Base-by-base conservation (phyloP, 2,888 invertebrate genomes). In the Aleiodes leptofemur region DNA sequence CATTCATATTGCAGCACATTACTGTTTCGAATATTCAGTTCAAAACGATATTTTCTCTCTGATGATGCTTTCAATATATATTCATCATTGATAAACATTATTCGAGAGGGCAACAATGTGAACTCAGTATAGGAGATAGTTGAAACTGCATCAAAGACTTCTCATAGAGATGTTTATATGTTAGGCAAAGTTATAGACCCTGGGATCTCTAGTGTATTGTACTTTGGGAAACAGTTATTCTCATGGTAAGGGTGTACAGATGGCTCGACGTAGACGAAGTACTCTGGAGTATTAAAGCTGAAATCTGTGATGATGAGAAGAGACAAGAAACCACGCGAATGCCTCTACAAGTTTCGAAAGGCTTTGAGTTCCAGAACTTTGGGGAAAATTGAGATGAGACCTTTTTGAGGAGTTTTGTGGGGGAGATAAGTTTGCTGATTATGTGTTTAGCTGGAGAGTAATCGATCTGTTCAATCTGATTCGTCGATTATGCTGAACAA, bases 251-350 rank as follows among this genome's bases (percentile, higher is more conserved):
- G 64, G 61, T 34, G n/a, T 64, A 14, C 64, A 64, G 64, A 64
- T 48, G 64, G 64, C 43, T 43, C 64, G 43, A 64, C 43, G 64
- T 64, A 64, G 64, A 48, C 48, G 64, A 48, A 64, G 64, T 64
- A 48, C 64, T 48, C 48, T 48, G 64, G 64, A 43, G 43, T 14
- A 64, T 64, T 64, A 64, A 64, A 23, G 64, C 23, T 64, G 48
- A 64, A 64, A 64, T 64, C 64, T 64, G 34, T 64, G 64, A 64
- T 64, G 64, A 64, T 64, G 64, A 64, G 43, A 43, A 23, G 64
- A 43, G 64, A 64, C 64, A 64, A 43, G 64, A 14, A 64, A 64
- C 64, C 48, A 48, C 43, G 43, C 48, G 14, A 64, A 43, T 43
- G 64, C 64, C 43, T 43, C 11, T 43, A 9, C 43, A 43, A 43